Conservation (phyloP, 1,140 invertebrate species). For the Lordiphosa stackelbergi region DNA sequence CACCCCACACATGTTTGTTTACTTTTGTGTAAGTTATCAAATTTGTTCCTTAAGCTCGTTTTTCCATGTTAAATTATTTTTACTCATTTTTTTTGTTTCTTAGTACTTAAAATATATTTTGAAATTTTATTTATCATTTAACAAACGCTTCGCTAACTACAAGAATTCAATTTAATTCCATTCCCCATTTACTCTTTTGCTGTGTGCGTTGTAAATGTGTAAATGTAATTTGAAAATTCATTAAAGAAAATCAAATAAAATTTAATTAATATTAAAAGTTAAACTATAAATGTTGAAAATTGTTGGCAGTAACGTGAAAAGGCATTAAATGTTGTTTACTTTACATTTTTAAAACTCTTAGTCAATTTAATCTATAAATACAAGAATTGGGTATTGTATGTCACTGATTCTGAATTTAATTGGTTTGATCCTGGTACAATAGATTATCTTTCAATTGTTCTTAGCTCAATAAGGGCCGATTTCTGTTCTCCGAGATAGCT, state of each 20-base stretch:
- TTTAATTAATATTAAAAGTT: background rate
- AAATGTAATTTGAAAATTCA: conserved; percentile 57
- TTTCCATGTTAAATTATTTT: conserved; percentile 41
- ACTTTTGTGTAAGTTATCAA: conserved; percentile 29
- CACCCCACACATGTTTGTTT: conserved; percentile 18
- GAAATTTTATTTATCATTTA: conserved; percentile 2
- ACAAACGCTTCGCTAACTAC: background rate
- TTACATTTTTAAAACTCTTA: no score
- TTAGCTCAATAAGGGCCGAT: no score
- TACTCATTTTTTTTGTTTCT: conserved; percentile 15
- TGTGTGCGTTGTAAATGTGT: conserved; percentile 49
- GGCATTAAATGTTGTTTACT: no score
- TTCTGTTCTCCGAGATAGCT: no score
- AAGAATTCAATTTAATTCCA: conserved; percentile 11
- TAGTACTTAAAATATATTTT: conserved; percentile 8
- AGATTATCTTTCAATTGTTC: no score
- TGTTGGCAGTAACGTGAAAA: no score
- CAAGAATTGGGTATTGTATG: no score
- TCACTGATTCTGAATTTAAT: no score
- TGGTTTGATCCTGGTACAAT: no score
- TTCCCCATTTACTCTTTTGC: conserved; percentile 16
- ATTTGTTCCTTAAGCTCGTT: conserved; percentile 34
- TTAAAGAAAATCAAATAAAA: conserved; percentile 14
- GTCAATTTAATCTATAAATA: no score
- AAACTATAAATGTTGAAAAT: background rate